Evolutionary conservation across 2,797 vertebrate genomes (phyloP).

Genomic region (Diceros bicornis): DNA sequence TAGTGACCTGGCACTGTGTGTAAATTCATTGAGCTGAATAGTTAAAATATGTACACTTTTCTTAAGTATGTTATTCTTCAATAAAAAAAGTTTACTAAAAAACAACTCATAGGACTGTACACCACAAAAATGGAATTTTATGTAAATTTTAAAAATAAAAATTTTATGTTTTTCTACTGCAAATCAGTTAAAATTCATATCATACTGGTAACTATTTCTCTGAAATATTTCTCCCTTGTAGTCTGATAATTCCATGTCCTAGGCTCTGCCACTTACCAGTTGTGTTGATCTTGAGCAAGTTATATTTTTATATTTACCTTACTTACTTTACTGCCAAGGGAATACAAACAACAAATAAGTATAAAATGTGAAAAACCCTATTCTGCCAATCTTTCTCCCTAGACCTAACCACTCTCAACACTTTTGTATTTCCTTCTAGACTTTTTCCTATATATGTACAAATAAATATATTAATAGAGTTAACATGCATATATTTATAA

Average conservation of each 20-base stretch:
- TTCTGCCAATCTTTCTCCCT: background rate
- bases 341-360: slow-evolving; percentile 52
- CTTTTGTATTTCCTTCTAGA: slow-evolving; percentile 12
- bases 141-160: background rate
- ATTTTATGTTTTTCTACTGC: background rate
- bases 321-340: background rate
- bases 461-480: background rate
- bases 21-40: background rate
- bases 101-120: background rate
- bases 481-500: background rate
- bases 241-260: background rate
- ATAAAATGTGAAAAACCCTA: background rate
- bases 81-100: background rate
- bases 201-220: slow-evolving; percentile 13
- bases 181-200: slow-evolving; percentile 57
- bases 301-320: background rate
- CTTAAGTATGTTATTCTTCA: slow-evolving; percentile 2
- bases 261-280: background rate
- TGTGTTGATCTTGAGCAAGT: slow-evolving; percentile 1
- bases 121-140: background rate
- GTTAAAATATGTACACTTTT: background rate
- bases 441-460: background rate
- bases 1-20: background rate
- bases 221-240: slow-evolving; percentile 1
- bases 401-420: slow-evolving; percentile 4